Evolutionary conservation across 2,797 vertebrate species (phyloP).

Genomic region (Cyclopterus lumpus): DNA sequence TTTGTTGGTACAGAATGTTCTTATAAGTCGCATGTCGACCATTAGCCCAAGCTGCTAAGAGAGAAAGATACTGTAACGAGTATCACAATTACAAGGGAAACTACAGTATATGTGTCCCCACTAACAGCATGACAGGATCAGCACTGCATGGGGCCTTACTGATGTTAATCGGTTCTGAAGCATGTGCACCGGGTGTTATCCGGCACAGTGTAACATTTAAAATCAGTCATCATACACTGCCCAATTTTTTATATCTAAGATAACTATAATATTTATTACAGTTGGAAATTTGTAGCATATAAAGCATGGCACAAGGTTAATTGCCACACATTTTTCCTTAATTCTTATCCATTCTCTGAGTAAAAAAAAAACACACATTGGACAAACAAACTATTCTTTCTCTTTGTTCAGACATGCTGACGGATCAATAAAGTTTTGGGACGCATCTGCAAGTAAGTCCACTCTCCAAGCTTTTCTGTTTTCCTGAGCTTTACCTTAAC

Average conservation of each 20-base stretch:
- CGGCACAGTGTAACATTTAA: conserved; percentile 5
- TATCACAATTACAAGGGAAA: background rate
- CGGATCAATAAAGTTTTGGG: conserved; percentile 99
- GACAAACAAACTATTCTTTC: conserved; percentile 8
- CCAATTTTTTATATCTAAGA: background rate
- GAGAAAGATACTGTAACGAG: background rate
- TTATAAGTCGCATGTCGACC: background rate
- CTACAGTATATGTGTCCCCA: background rate
- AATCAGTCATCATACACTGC: background rate
- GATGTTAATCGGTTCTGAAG: conserved; percentile 52
- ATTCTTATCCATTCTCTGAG: background rate
- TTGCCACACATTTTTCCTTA: background rate
- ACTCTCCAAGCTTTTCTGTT: background rate
- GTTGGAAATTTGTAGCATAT: background rate
- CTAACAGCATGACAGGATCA: background rate
- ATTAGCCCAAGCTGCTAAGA: background rate
- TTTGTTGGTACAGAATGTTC: background rate
- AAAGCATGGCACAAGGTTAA: background rate
- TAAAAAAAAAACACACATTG: background rate
- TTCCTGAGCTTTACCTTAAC: background rate
- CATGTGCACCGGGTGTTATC: conserved; percentile 11
- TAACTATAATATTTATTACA: background rate
- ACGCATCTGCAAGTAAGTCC: conserved; percentile 98
- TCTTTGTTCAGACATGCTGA: conserved; percentile 92
- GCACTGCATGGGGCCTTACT: conserved; percentile 9